Percentiles rank a stretch among this genome's conserved stretches.
Evolutionary conservation across 2,113 vertebrate species (phyloP).

Genomic region (Loxodonta africana): DNA sequence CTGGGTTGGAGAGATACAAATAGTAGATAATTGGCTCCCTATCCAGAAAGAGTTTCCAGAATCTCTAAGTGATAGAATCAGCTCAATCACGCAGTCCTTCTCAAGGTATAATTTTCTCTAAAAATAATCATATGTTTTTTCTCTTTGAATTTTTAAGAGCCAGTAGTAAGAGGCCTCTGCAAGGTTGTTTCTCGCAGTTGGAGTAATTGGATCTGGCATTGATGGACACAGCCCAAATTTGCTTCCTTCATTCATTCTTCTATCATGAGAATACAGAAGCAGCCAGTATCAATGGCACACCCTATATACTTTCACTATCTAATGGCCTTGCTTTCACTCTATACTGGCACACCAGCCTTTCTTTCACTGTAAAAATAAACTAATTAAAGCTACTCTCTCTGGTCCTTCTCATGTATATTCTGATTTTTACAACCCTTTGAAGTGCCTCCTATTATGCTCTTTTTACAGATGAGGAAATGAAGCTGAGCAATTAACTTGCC

Average conservation of each 20-base stretch:
- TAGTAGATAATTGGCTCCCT: background rate
- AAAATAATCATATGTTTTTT: background rate
- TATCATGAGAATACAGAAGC: rapidly evolving
- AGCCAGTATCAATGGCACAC: rapidly evolving
- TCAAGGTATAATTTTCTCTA: background rate
- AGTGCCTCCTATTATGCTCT: background rate
- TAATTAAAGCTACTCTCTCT: background rate
- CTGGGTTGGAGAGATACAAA: background rate
- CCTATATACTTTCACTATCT: background rate
- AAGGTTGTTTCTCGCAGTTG: background rate
- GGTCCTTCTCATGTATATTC: background rate
- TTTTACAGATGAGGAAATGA: background rate
- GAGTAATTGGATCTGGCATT: background rate
- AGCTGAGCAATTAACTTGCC: background rate
- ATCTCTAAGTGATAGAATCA: background rate
- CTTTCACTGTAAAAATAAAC: background rate
- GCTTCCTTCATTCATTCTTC: background rate
- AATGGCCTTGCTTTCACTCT: too few species aligned
- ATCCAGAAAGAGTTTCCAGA: background rate
- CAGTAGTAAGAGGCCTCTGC: background rate
- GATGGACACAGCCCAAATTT: too few species aligned
- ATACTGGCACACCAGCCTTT: background rate
- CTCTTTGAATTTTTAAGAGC: background rate
- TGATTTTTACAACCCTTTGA: background rate
- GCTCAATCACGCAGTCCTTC: rapidly evolving